phyloP scores from a whole-genome alignment of 2,888 invertebrate genomes.

The Drosophila vallismaia region DNA sequence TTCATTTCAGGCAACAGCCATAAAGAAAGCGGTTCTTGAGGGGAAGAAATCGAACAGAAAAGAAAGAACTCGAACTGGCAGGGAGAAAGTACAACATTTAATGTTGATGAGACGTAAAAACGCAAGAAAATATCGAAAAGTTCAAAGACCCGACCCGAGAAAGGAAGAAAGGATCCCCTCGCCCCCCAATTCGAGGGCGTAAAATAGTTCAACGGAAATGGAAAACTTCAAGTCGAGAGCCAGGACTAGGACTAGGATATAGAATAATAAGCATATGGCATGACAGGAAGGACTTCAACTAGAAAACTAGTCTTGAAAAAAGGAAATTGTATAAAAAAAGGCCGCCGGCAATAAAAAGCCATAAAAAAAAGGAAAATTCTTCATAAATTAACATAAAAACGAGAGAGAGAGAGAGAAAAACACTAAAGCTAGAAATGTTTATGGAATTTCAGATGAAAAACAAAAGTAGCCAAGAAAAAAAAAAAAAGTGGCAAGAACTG shows the following conservation, averaged over 20 bases:
- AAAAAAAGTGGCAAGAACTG: neutral
- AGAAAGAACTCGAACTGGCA: neutral
- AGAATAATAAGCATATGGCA: conserved; percentile 57
- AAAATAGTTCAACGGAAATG: conserved; percentile 70
- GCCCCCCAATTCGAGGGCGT: conserved; percentile 29
- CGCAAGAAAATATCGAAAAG: conserved; percentile 50
- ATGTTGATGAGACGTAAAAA: conserved; percentile 66
- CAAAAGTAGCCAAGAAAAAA: neutral
- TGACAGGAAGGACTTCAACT: conserved; percentile 13
- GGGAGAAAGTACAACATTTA: conserved; percentile 41
- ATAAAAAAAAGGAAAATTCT: conserved; percentile 34
- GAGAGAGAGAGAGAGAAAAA: neutral
- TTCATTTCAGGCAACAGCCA: conserved; percentile 64
- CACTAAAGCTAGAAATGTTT: conserved; percentile 6
- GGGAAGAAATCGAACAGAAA: neutral
- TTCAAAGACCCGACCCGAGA: conserved; percentile 61
- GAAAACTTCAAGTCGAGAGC: conserved; percentile 57
- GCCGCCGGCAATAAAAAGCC: conserved; percentile 36
- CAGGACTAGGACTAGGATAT: conserved; percentile 25
- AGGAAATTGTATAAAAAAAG: neutral
- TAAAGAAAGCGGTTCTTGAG: conserved; percentile 28
- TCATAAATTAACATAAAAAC: conserved; percentile 69
- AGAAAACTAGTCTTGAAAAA: neutral
- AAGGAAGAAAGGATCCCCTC: no score
- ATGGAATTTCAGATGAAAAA: conserved; percentile 8